These are phyloP conservation scores for Xyliphius kryptos DNA, from an alignment of 2,113 vertebrate species.

Conservation along the genomic window DNA sequence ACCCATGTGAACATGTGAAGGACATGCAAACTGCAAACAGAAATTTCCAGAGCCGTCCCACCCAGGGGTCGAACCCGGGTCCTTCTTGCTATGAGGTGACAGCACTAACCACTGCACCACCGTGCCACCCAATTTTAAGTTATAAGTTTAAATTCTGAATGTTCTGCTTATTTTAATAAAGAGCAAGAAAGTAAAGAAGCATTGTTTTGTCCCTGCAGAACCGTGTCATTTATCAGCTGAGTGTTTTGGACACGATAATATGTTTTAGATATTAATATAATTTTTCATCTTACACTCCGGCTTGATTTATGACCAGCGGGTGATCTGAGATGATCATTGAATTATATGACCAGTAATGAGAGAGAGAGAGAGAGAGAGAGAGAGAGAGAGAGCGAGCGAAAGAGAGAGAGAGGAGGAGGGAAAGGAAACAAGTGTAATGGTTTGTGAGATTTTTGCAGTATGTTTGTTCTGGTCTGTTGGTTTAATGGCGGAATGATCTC, in stretches of 20 bases:
- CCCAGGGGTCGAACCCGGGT: no score
- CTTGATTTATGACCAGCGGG: slow-evolving; percentile 85
- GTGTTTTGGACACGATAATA: slow-evolving; percentile 91
- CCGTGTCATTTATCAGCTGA: slow-evolving; percentile 90
- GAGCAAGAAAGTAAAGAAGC: no score
- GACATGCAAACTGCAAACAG: no score
- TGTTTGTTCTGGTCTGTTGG: slow-evolving; percentile 5
- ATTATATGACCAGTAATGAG: slow-evolving; percentile 88
- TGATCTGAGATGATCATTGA: slow-evolving; percentile 94
- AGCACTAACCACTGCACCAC: no score
- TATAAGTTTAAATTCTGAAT: no score
- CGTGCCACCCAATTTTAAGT: no score
- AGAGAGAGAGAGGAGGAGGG: background rate
- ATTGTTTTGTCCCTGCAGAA: no score
- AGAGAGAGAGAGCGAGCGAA: slow-evolving; percentile 5
- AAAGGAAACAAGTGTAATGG: background rate
- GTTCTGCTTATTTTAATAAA: no score
- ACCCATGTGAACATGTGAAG: no score
- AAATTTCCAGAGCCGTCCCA: no score
- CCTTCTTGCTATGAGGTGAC: no score
- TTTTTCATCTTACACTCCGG: slow-evolving; percentile 83
- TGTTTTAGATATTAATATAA: slow-evolving; percentile 95
- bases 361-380: slow-evolving; percentile 45
- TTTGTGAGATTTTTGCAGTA: slow-evolving; percentile 56
- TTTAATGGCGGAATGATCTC: background rate